Base-by-base conservation (phyloP, 2,797 vertebrate genomes). In the Dryobates pubescens region DNA sequence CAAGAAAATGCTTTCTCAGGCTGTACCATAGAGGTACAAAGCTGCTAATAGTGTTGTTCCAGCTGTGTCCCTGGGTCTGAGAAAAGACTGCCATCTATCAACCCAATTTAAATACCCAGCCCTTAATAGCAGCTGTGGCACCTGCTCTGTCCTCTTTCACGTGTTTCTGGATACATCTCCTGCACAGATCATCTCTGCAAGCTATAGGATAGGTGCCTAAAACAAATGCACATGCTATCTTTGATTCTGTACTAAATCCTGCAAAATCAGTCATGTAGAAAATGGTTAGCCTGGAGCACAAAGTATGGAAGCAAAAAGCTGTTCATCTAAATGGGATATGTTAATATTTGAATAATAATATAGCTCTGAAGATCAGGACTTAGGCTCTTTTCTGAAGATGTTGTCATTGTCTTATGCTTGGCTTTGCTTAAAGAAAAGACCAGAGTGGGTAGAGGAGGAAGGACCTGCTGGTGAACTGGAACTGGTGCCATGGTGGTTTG, bases 181-280 rank as follows among this genome's bases (percentile, higher is more conserved):
- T 38, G 49, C 18, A 16, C 24, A 49, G 58, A 14, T 74, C 24
- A 3, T 26, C n/a, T 20, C 36, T 72, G 38, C 14, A 34, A 22
- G 20, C 32, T 88, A 6, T 9, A 26, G 36, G 9, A 8, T 10
- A 59, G 17, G 13, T 87, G 38, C 41, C 43, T 78, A 71, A 75
- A 89, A 1, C 30, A 92, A 62, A 63, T 13, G 2, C 6, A 2
- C 0, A 0, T 3, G 15, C 58, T 43, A 17, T 20, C 45, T 70
- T 74, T 64, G 24, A 17, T 80, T 79, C 45, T 64, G n/a, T 62
- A 3, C 45, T 76, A 68, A 79, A 22, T 76, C n/a, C 71, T 81
- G 5, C 47, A 68, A 74, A 89, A 43, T n/a, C 26, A 36, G 49
- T 41, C 36, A 12, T 13, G 38, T 76, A 51, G n/a, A 74, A 72